Percentiles rank a stretch among this genome's conserved stretches.
phyloP scores from a whole-genome alignment of 1,140 invertebrate genomes.

The Ylistrum balloti region DNA sequence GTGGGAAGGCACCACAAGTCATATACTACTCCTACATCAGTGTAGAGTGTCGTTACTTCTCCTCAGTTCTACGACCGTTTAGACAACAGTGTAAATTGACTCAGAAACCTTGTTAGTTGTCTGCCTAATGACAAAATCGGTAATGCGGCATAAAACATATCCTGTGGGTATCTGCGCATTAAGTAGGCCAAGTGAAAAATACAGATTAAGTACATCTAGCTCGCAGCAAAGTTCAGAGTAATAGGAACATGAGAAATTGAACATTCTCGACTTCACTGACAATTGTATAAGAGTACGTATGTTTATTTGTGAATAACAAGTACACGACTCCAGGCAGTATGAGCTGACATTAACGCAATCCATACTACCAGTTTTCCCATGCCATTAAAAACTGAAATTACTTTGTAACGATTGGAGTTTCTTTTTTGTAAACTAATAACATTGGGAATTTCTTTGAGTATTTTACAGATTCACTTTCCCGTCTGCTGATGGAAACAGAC shows the following conservation, averaged over 20 bases:
- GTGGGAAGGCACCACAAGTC: too few relatives aligned
- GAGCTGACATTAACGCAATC: background rate
- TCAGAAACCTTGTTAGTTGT: too few relatives aligned
- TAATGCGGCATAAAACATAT: background rate
- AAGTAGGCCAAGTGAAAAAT: background rate
- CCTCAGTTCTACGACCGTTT: too few relatives aligned
- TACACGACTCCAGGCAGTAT: background rate
- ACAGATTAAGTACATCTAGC: background rate
- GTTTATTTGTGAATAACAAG: background rate
- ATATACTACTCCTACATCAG: too few relatives aligned
- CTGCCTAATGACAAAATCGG: too few relatives aligned
- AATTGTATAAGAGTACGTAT: constrained; percentile 1
- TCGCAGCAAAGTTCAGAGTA: background rate
- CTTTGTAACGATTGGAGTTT: background rate
- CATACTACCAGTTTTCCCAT: background rate
- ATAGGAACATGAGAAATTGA: background rate
- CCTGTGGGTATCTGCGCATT: background rate
- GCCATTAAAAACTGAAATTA: background rate
- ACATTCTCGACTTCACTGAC: background rate
- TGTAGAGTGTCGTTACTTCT: too few relatives aligned
- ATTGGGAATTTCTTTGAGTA: background rate
- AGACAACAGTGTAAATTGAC: too few relatives aligned
- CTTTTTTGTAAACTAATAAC: background rate
- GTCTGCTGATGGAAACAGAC: background rate
- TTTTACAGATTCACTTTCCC: background rate